Evolutionary conservation across 1,140 invertebrate genomes (phyloP).

Genomic region (Lethrus apterus): DNA sequence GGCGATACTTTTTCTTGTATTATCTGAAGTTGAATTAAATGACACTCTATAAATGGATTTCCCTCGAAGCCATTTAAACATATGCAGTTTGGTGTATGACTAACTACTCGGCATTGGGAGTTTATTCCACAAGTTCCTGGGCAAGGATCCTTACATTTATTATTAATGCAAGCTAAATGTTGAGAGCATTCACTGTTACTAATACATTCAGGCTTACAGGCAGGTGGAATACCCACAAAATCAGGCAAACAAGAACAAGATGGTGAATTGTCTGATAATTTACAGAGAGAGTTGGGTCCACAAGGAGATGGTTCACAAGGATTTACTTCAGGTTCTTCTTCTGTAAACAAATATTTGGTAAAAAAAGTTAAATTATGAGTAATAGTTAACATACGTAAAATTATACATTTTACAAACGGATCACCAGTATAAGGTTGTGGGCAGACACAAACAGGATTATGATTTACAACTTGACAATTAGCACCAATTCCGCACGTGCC

Average conservation of each 20-base stretch:
- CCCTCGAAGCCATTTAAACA: conserved; percentile 54
- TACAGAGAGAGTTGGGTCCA: conserved; percentile 67
- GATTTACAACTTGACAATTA: conserved; percentile 54
- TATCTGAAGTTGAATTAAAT: conserved; percentile 34
- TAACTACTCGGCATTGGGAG: conserved; percentile 57
- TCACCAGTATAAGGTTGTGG: conserved; percentile 52
- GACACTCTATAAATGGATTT: conserved; percentile 53
- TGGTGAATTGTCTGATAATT: conserved; percentile 50
- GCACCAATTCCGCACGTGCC: conserved; percentile 58
- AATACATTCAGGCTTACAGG: conserved; percentile 69
- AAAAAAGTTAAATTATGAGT: conserved; percentile 1
- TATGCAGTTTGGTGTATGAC: conserved; percentile 56
- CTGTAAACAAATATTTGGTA: neutral
- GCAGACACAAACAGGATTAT: conserved; percentile 59
- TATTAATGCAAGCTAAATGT: conserved; percentile 53
- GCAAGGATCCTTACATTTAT: conserved; percentile 61
- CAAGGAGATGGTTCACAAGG: conserved; percentile 72
- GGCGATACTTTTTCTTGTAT: conserved; percentile 43
- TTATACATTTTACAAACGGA: conserved; percentile 53
- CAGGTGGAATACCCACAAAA: conserved; percentile 64
- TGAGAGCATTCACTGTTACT: conserved; percentile 57
- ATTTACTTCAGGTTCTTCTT: conserved; percentile 38
- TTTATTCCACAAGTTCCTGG: conserved; percentile 56
- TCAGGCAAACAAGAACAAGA: conserved; percentile 62
- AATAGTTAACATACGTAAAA: conserved; percentile 41